These are phyloP conservation scores for Emydoidea blandingii DNA, from an alignment of 2,797 vertebrate species.

Conservation along the genomic window DNA sequence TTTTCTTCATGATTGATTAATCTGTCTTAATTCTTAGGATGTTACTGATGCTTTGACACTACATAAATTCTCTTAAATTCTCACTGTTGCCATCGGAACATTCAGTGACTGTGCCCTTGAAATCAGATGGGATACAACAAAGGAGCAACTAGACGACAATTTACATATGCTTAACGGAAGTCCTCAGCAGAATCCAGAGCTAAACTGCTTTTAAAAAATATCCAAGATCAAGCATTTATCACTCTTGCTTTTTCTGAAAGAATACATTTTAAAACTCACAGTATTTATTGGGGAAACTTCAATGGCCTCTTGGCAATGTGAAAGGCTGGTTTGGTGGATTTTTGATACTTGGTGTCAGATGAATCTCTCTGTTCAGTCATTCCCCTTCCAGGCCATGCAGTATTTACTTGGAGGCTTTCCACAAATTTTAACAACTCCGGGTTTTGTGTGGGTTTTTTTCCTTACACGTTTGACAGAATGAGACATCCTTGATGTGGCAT, in stretches of 20 bases:
- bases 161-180: not conserved
- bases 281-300: not conserved
- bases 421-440: not conserved
- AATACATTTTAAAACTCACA: not conserved
- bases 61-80: not conserved
- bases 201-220: not conserved
- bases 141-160: not conserved
- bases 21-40: not conserved
- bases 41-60: not conserved
- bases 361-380: not conserved
- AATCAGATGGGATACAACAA: accelerated
- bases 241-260: not conserved
- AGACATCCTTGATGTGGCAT: not conserved
- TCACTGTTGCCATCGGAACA: not conserved
- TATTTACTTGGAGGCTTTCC: not conserved
- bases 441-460: not conserved
- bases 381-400: not conserved
- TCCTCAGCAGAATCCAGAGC: not conserved
- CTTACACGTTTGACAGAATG: not conserved
- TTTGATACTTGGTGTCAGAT: not conserved
- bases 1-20: not conserved
- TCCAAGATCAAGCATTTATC: not conserved
- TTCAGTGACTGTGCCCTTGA: not conserved
- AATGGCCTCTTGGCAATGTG: no score
- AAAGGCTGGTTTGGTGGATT: not conserved